Percentiles rank a stretch among this genome's conserved stretches.
Evolutionary conservation across 2,113 vertebrate species (phyloP).

Genomic region (Seriola aureovittata): DNA sequence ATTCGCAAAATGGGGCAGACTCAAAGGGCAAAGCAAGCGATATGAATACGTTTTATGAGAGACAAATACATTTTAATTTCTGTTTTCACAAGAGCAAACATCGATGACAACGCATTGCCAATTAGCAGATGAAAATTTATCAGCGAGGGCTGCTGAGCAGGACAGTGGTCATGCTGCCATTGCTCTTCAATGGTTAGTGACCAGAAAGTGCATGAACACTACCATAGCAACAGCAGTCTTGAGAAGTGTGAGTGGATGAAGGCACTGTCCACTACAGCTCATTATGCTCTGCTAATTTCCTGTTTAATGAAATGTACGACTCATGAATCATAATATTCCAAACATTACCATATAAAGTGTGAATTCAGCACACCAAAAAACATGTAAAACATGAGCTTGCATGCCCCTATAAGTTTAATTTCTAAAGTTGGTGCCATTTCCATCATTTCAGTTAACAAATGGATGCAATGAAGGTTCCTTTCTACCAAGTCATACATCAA

Average conservation of each 20-base stretch:
- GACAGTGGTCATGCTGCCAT: slow-evolving; percentile 85
- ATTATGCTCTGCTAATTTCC: slow-evolving; percentile 86
- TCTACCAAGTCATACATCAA: too few species aligned
- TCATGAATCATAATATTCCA: slow-evolving; percentile 80
- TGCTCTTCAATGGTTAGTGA: slow-evolving; percentile 89
- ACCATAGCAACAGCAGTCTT: slow-evolving; percentile 79
- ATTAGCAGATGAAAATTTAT: slow-evolving; percentile 79
- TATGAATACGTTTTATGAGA: slow-evolving; percentile 54
- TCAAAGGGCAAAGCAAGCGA: slow-evolving; percentile 71
- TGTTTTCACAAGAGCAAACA: slow-evolving; percentile 61
- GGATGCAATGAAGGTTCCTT: too few species aligned
- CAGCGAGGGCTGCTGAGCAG: slow-evolving; percentile 76
- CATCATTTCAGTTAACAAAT: too few species aligned
- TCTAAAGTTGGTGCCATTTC: background rate
- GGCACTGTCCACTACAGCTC: slow-evolving; percentile 52
- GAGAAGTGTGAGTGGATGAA: slow-evolving; percentile 83
- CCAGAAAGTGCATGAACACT: slow-evolving; percentile 90
- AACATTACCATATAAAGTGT: slow-evolving; percentile 34
- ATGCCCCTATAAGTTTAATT: background rate
- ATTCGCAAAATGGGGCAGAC: slow-evolving; percentile 42
- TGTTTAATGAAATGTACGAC: slow-evolving; percentile 87
- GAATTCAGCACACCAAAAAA: slow-evolving; percentile 3
- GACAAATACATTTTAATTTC: slow-evolving; percentile 61
- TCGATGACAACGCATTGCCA: slow-evolving; percentile 37
- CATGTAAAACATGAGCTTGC: slow-evolving; percentile 1